A percentile compares a stretch with the other conserved stretches of the same genome.
phyloP scores from a whole-genome alignment of 2,888 invertebrate genomes.

The Orchestes rusci region DNA sequence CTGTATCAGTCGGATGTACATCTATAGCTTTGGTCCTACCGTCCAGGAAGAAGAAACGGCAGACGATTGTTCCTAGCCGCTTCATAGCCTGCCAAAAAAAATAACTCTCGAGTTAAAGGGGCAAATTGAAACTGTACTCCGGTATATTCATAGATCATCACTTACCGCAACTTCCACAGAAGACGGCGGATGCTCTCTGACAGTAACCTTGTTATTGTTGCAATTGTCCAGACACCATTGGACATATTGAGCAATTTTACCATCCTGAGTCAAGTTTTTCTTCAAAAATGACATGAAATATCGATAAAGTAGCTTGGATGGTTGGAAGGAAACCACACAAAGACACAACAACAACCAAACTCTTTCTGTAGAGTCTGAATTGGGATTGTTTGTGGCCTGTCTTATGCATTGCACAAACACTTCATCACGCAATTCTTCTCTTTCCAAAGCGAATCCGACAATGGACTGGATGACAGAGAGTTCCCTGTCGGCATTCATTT shows the following conservation, averaged over 20 bases:
- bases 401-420: conserved; percentile 83
- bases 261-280: conserved; percentile 60
- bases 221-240: conserved; percentile 94
- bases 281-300: conserved; percentile 72
- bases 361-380: conserved; percentile 72
- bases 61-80: conserved; percentile 84
- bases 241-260: conserved; percentile 73
- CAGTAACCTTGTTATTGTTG: conserved; percentile 74
- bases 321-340: conserved; percentile 87
- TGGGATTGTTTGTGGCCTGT: conserved; percentile 85
- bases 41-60: conserved; percentile 90
- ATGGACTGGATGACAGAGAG: conserved; percentile 76
- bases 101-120: too few species aligned
- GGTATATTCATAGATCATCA: conserved; percentile 31
- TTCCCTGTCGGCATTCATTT: conserved; percentile 77
- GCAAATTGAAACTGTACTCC: background rate
- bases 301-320: conserved; percentile 73
- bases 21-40: conserved; percentile 93
- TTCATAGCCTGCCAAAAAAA: conserved; percentile 66
- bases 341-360: conserved; percentile 86
- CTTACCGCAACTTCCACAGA: conserved; percentile 87
- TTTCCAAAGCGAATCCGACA: conserved; percentile 79
- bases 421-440: conserved; percentile 88
- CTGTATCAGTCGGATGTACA: conserved; percentile 91
- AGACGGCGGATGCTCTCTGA: conserved; percentile 79